Percentiles rank a stretch among this genome's conserved stretches.
Conservation (phyloP, 2,888 invertebrate species). For the Gymnosoma rotundatum region DNA sequence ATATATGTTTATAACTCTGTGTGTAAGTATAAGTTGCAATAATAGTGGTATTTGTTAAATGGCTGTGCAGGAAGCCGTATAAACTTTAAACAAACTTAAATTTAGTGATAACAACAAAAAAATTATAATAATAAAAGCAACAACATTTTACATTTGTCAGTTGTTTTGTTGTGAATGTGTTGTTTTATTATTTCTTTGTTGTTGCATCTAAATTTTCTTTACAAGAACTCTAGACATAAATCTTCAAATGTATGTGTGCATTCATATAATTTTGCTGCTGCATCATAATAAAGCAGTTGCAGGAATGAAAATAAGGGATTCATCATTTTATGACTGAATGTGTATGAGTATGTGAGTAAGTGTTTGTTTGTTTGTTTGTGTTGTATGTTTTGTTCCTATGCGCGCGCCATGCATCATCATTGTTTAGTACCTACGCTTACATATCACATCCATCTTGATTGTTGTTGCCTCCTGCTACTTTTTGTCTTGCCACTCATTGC, state of each 20-base stretch:
- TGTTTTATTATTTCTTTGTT: slow-evolving; percentile 36
- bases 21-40: slow-evolving; percentile 5
- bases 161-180: slow-evolving; percentile 41
- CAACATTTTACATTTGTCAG: slow-evolving; percentile 60
- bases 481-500: slow-evolving; percentile 64
- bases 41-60: slow-evolving; percentile 2
- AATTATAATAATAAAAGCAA: slow-evolving; percentile 44
- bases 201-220: slow-evolving; percentile 33
- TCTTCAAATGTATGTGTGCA: background rate
- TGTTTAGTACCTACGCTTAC: slow-evolving; percentile 71
- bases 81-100: slow-evolving; percentile 61
- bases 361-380: slow-evolving; percentile 41
- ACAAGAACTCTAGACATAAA: background rate
- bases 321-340: slow-evolving; percentile 56
- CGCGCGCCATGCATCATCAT: slow-evolving; percentile 79
- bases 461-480: slow-evolving; percentile 48
- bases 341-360: slow-evolving; percentile 23
- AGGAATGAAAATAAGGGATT: slow-evolving; percentile 47
- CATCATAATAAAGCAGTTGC: slow-evolving; percentile 36
- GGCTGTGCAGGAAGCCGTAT: slow-evolving; percentile 10
- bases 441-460: slow-evolving; percentile 78
- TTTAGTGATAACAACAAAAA: slow-evolving; percentile 45
- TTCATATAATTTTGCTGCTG: slow-evolving; percentile 31
- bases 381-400: slow-evolving; percentile 72
- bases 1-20: background rate